phyloP scores from a whole-genome alignment of 2,113 vertebrate genomes.

The Myotis davidii region DNA sequence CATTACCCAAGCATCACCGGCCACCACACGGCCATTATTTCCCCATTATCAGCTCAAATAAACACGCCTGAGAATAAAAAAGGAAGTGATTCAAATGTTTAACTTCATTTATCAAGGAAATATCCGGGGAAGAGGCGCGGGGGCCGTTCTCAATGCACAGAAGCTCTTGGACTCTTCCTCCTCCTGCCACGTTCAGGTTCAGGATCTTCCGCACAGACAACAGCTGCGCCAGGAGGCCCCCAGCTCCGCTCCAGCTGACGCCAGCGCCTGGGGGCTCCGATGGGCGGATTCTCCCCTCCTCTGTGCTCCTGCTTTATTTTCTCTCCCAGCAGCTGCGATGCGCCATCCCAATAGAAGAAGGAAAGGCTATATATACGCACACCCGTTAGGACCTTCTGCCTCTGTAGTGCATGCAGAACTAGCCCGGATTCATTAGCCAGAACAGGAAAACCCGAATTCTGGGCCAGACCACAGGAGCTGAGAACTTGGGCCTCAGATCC shows the following conservation, averaged over 20 bases:
- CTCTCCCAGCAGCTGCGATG: background rate
- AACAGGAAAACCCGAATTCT: background rate
- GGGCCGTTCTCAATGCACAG: background rate
- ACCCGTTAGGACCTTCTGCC: background rate
- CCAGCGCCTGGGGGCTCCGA: accelerated
- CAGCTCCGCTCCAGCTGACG: background rate
- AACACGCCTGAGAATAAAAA: background rate
- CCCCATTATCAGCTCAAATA: background rate
- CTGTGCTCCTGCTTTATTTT: background rate
- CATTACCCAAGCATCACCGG: background rate
- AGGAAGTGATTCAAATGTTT: background rate
- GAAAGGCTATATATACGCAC: background rate
- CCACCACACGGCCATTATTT: no score
- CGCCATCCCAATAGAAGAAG: background rate
- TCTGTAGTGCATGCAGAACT: background rate
- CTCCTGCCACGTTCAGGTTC: background rate
- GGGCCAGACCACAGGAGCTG: background rate
- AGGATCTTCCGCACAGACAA: accelerated
- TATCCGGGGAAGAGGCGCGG: background rate
- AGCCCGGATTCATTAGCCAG: background rate
- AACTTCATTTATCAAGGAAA: background rate
- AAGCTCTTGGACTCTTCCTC: background rate
- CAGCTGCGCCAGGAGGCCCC: background rate
- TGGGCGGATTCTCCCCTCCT: accelerated
- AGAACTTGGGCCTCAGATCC: background rate